Percentiles rank a stretch among this genome's conserved stretches.
Conservation (phyloP, 2,797 vertebrate genomes). For the Hydrophis major region DNA sequence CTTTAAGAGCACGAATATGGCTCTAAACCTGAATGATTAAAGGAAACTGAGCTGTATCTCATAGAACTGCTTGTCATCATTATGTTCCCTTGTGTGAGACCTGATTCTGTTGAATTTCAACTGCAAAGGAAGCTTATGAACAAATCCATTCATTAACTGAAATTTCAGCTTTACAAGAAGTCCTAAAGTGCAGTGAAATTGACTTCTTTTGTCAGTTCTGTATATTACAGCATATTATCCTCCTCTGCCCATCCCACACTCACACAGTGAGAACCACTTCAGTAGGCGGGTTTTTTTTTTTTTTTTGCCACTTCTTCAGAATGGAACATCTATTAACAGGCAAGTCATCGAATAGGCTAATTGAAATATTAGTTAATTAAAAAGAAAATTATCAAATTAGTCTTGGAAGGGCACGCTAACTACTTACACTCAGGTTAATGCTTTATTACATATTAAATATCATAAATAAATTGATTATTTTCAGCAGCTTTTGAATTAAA, state of each 20-base stretch:
- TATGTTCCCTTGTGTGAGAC: not conserved
- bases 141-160: slow-evolving; percentile 14
- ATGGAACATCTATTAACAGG: slow-evolving; percentile 36
- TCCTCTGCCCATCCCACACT: slow-evolving; percentile 21
- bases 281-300: slow-evolving; percentile 18
- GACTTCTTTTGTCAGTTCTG: not conserved
- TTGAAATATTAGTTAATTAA: slow-evolving; percentile 38
- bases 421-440: slow-evolving; percentile 32
- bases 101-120: slow-evolving; percentile 11
- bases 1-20: not conserved
- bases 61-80: not conserved
- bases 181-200: not conserved
- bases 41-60: not conserved
- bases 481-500: slow-evolving; percentile 30
- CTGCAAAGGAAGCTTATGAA: not conserved
- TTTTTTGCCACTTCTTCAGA: slow-evolving; percentile 35
- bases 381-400: slow-evolving; percentile 41
- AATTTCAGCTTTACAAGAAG: slow-evolving; percentile 1
- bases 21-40: not conserved
- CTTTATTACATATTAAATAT: slow-evolving; percentile 11
- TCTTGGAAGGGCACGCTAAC: slow-evolving; percentile 20
- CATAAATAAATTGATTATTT: not conserved
- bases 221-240: slow-evolving; percentile 15
- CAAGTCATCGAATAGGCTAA: slow-evolving; percentile 42
- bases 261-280: not conserved